Conservation (phyloP, 1,140 invertebrate genomes). For the Riptortus pedestris region DNA sequence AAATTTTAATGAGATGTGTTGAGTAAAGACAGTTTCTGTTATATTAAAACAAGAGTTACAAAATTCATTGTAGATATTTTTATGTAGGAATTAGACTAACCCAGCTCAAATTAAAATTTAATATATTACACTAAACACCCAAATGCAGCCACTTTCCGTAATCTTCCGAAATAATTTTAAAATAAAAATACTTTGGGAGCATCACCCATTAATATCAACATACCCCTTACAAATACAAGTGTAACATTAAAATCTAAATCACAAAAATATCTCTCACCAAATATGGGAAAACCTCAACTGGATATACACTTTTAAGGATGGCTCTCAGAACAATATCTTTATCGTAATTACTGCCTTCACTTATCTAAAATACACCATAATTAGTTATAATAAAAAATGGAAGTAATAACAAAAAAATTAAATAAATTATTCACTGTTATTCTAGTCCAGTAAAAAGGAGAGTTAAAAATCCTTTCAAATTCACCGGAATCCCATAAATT, state of each 20-base stretch:
- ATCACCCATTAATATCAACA: too few species aligned
- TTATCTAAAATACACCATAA: background rate
- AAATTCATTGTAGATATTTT: too few species aligned
- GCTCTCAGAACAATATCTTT: constrained; percentile 1
- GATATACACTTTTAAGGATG: background rate
- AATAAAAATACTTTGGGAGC: too few species aligned
- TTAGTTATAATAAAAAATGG: background rate
- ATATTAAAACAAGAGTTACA: too few species aligned
- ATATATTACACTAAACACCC: too few species aligned
- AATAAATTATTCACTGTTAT: background rate
- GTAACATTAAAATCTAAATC: background rate
- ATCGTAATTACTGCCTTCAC: background rate
- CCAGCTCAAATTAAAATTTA: too few species aligned
- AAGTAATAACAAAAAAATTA: background rate
- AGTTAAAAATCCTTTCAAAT: background rate
- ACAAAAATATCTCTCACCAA: background rate
- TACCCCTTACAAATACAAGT: too few species aligned
- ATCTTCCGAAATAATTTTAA: too few species aligned
- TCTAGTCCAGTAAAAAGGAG: background rate
- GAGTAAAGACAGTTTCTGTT: too few species aligned
- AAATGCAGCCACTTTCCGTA: too few species aligned
- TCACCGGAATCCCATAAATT: background rate
- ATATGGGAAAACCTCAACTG: background rate
- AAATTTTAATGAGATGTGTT: too few species aligned
- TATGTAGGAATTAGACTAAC: too few species aligned